These are phyloP conservation scores for Cabera pusaria DNA, from an alignment of 2,888 invertebrate genomes.

Conservation along the genomic window DNA sequence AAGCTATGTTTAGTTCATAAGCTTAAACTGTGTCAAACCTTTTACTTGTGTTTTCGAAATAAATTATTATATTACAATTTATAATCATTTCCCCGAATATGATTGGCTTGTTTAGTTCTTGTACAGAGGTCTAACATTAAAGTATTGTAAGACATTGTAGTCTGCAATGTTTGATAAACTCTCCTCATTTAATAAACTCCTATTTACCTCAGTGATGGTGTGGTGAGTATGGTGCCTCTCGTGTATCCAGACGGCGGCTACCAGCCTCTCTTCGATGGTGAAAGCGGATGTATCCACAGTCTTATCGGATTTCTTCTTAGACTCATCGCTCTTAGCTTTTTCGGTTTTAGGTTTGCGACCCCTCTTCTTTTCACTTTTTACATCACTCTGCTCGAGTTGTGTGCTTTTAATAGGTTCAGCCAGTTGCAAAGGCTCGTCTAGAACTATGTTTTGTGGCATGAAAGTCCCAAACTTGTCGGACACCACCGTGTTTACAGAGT, in stretches of 20 bases:
- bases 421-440: slow-evolving; percentile 15
- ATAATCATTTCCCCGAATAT: too few relatives aligned
- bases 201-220: slow-evolving; percentile 46
- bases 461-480: slow-evolving; percentile 22
- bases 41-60: too few relatives aligned
- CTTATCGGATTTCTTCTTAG: slow-evolving; percentile 25
- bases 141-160: too few relatives aligned
- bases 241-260: slow-evolving; percentile 76
- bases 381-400: slow-evolving; percentile 1
- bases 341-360: slow-evolving; percentile 15
- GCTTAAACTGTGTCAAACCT: too few relatives aligned
- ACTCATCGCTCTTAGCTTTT: slow-evolving; percentile 12
- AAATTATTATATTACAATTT: too few relatives aligned
- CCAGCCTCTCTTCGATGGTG: slow-evolving; percentile 67
- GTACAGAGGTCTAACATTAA: too few relatives aligned
- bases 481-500: slow-evolving; percentile 16
- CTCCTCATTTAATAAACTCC: too few relatives aligned
- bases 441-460: slow-evolving; percentile 21
- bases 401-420: slow-evolving; percentile 3
- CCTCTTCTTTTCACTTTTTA: slow-evolving; percentile 15
- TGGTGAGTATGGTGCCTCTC: slow-evolving; percentile 59
- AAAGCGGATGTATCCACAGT: slow-evolving; percentile 53
- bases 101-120: too few relatives aligned
- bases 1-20: too few relatives aligned
- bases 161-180: too few relatives aligned